Base-by-base conservation (phyloP, 2,113 vertebrate genomes). In the Leptocoma aspasia region DNA sequence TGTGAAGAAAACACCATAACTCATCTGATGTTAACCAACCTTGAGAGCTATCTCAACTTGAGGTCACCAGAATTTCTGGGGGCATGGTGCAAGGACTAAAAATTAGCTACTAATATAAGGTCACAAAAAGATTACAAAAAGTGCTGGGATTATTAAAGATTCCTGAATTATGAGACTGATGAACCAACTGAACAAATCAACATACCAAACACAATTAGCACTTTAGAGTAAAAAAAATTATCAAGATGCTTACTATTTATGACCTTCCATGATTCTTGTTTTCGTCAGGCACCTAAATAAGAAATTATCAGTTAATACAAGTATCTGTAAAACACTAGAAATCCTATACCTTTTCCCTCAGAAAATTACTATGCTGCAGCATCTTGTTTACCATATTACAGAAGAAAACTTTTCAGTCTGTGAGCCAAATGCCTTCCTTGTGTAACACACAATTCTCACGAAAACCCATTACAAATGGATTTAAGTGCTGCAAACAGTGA, bases 221-320 rank as follows among this genome's bases (percentile, higher is more conserved):
- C 28, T 63, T 73, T 3, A 86, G 24, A 83, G 42, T n/a, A 37
- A 79, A 28, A 85, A 72, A 93, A 85, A 70, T 4, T 0, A 73
- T 20, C 11, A 80, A 68, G 44, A 27, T 92, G 96, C 97, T 98
- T 97, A 98, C 98, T 98, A 98, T 85, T 98, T 98, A 82, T 98
- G 98, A 90, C 98, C 95, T 89, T 98, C 98, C 98, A 98, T 98
- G 57, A 80, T 96, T 97, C 87, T 80, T 71, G 57, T 73, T 87
- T 95, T 93, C 94, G 96, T 94, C 96, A 96, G 91, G 61, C 78
- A 75, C 93, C 97, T 97, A 77, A 89, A 91, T 41, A 92, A 96
- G 54, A 96, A 93, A 92, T 59, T 35, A 82, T 24, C 68, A 81
- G 72, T 97, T 95, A 95, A 96, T 91, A 90, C 53, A 35, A 93